phyloP scores from a whole-genome alignment of 2,797 vertebrate genomes.

The Scolopax rusticola region DNA sequence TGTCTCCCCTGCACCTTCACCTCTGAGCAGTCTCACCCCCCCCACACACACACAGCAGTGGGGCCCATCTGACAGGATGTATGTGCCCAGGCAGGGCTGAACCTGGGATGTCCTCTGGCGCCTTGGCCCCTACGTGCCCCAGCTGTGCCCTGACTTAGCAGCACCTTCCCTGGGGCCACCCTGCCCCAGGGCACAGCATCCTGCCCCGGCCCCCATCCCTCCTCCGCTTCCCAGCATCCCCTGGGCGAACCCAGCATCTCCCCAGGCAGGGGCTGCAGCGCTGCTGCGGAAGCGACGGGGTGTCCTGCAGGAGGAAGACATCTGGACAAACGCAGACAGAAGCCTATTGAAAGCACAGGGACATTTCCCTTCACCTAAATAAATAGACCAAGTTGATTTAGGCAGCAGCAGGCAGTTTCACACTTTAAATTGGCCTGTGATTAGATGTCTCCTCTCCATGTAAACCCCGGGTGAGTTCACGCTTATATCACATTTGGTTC shows the following conservation, averaged over 20 bases:
- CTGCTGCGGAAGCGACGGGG: neutral
- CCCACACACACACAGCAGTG: neutral
- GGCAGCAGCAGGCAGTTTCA: neutral
- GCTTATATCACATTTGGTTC: neutral
- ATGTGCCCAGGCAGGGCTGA: neutral
- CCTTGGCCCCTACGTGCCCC: fast-evolving
- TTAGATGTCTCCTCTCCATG: neutral
- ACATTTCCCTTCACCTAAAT: neutral
- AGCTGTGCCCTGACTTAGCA: neutral
- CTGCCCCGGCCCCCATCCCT: fast-evolving
- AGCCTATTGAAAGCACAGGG: neutral
- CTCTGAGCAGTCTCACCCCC: fast-evolving
- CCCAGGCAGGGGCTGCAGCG: fast-evolving
- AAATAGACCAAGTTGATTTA: neutral
- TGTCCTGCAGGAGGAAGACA: neutral
- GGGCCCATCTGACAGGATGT: fast-evolving
- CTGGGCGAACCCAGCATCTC: neutral
- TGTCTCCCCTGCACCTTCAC: fast-evolving
- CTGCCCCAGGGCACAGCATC: neutral
- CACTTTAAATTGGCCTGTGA: fast-evolving
- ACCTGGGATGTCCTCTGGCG: fast-evolving
- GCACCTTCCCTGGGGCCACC: neutral
- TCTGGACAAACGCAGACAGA: neutral
- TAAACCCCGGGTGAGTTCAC: neutral
- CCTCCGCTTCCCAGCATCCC: fast-evolving